These are phyloP conservation scores for Chelon labrosus DNA, from an alignment of 2,797 vertebrate species.

Conservation along the genomic window DNA sequence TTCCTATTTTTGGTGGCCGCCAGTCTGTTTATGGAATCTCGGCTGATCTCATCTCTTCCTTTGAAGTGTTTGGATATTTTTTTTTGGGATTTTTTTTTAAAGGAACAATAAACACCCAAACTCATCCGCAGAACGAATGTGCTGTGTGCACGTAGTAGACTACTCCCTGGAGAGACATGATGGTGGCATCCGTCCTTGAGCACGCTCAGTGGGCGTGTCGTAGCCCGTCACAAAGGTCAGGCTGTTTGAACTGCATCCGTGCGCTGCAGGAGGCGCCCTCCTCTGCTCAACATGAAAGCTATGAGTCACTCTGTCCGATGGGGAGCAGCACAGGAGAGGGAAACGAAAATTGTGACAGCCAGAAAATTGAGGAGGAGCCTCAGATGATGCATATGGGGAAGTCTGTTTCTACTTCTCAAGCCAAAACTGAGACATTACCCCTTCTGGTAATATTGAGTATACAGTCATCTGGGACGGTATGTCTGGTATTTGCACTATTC, in stretches of 20 bases:
- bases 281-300: slow-evolving; percentile 77
- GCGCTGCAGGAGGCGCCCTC: slow-evolving; percentile 67
- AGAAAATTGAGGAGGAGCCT: slow-evolving; percentile 27
- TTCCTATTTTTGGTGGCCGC: not conserved
- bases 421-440: not conserved
- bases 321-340: slow-evolving; percentile 63
- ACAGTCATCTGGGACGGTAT: not conserved
- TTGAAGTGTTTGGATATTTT: not conserved
- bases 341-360: slow-evolving; percentile 33
- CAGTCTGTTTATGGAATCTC: slow-evolving; percentile 24
- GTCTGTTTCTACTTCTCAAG: not conserved
- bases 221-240: slow-evolving; percentile 78
- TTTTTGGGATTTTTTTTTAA: no score
- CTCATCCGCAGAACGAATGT: not conserved
- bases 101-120: not conserved
- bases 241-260: slow-evolving; percentile 77
- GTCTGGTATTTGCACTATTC: no score
- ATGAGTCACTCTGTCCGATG: slow-evolving; percentile 63
- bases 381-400: not conserved
- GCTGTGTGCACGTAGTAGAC: not conserved
- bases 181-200: slow-evolving; percentile 35
- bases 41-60: not conserved
- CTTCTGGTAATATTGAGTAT: not conserved
- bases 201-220: slow-evolving; percentile 47
- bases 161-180: slow-evolving; percentile 8